Base-by-base conservation (phyloP, 1,140 invertebrate species). In the Papilio polyxenes region DNA sequence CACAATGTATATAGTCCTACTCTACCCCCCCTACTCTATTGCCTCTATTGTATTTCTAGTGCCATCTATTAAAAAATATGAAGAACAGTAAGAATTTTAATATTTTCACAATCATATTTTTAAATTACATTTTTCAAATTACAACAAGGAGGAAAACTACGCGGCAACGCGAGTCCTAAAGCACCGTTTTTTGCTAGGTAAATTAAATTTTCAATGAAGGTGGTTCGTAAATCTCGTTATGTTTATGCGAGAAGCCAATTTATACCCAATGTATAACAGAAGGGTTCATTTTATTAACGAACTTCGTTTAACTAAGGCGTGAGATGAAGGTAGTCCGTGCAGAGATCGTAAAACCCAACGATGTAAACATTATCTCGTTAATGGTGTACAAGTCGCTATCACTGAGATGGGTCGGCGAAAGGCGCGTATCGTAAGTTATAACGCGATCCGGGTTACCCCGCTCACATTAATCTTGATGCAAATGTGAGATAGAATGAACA, bases 291-390 rank as follows among this genome's bases (percentile, higher is more conserved):
- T 51, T 23, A 20, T 56, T 53, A 51, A 51, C 75, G 49, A 53
- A 53, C n/a, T 77, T 77, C 49, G 15, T 77, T 77, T 51, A 77
- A 77, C 23, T 51, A 77, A 77, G 75, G 75, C 75, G 44, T 11
- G n/a, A 77, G 75, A 77, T 77, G 75, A 31, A 77, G 75, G n/a
- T 56, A 51, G 75, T 53, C 48, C 44, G 17, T 77, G 75, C 49
- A 17, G 49, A 53, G 51, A 53, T 77, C 75, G 75, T 77, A 75
- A 75, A 75, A 75, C 44, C 74, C 74, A 75, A 75, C 48, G 74
- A 51, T 51, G 74, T 75, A 75, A 75, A 75, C 74, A 75, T 75
- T 48, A 75, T 48, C 40, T 20, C 74, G 74, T 75, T 75, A 75
- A 75, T 51, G 44, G 44, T n/a, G 9, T 51, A 75, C 74, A 75